These are phyloP conservation scores for Sarcophaga rosellei DNA, from an alignment of 2,888 invertebrate genomes.

Conservation along the genomic window DNA sequence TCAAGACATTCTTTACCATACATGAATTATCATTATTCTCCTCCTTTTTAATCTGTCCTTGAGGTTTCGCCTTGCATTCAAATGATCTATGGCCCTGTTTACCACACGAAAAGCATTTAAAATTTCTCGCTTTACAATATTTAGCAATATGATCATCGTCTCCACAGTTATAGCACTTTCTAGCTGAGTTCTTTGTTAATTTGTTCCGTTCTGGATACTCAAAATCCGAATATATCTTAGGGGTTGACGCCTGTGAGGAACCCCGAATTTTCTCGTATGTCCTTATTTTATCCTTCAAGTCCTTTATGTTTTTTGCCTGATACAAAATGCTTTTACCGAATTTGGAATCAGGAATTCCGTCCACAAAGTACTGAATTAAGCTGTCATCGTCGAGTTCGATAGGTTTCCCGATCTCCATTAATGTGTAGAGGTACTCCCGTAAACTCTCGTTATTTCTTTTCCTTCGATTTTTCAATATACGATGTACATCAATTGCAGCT, in stretches of 20 bases:
- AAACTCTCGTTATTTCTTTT: neutral
- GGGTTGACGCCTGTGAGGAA: neutral
- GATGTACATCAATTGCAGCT: slow-evolving; percentile 37
- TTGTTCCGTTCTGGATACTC: neutral
- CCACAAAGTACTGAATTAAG: neutral
- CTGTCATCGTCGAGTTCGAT: slow-evolving; percentile 2
- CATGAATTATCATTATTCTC: neutral
- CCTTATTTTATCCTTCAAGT: neutral
- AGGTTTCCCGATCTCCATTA: neutral
- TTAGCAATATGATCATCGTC: neutral
- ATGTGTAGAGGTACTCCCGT: neutral
- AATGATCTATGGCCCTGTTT: neutral
- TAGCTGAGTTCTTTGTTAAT: neutral
- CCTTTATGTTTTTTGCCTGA: neutral
- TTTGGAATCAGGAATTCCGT: slow-evolving; percentile 5
- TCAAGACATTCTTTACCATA: neutral
- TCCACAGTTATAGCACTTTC: neutral
- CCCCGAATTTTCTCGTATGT: slow-evolving; percentile 11
- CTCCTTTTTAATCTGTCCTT: neutral
- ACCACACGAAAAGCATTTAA: slow-evolving; percentile 7
- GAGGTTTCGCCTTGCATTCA: neutral
- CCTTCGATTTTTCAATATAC: neutral
- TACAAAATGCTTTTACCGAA: slow-evolving; percentile 4
- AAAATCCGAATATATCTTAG: too few relatives aligned
- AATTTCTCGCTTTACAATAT: neutral